Conservation (phyloP, 2,797 vertebrate species). For the Sebastes cheni region DNA sequence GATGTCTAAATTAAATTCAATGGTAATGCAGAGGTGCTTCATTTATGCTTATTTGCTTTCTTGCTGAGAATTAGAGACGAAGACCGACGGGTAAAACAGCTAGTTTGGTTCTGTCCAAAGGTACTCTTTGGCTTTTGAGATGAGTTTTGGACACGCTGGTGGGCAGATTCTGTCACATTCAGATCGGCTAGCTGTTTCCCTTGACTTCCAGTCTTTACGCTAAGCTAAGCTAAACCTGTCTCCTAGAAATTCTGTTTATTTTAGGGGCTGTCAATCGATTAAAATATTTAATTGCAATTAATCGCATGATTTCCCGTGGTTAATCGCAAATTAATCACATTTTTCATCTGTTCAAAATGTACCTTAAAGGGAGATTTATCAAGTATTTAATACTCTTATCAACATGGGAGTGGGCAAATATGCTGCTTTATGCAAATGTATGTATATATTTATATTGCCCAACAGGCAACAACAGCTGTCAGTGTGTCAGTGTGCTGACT, state of each 20-base stretch:
- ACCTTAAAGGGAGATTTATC: no score
- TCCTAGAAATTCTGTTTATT: background rate
- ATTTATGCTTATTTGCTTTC: background rate
- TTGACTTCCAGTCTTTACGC: background rate
- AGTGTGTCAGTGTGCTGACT: no score
- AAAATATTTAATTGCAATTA: no score
- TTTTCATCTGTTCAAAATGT: no score
- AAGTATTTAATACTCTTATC: no score
- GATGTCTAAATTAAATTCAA: background rate
- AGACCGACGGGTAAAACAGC: background rate
- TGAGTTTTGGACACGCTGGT: background rate
- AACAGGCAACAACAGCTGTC: no score
- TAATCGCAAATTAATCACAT: no score
- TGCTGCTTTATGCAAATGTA: no score
- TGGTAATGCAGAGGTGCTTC: background rate
- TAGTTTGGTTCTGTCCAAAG: background rate
- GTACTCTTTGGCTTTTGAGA: no score
- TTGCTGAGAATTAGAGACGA: background rate
- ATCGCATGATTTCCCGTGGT: no score
- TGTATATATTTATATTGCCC: no score
- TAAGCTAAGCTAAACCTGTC: background rate
- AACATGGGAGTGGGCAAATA: accelerated
- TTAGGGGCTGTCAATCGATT: no score
- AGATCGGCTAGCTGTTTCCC: background rate
- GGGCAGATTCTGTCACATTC: background rate